Conservation (phyloP, 2,113 vertebrate genomes). For the Fulmarus glacialis region DNA sequence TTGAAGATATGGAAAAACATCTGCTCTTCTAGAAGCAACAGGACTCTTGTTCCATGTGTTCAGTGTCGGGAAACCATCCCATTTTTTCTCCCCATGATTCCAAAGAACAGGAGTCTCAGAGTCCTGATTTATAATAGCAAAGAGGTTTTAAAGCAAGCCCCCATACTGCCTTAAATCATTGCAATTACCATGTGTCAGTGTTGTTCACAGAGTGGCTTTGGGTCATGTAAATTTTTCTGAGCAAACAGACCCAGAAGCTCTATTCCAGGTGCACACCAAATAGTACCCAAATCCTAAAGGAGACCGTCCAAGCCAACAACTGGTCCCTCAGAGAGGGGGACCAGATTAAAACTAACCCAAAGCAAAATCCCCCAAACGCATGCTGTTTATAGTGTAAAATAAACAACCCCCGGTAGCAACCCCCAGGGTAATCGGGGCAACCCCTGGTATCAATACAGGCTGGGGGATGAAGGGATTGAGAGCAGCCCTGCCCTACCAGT, state of each 20-base stretch:
- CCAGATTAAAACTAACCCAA: neutral
- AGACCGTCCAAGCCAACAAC: neutral
- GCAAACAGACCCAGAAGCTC: neutral
- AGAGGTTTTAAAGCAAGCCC: neutral
- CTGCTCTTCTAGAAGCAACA: neutral
- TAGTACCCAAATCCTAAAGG: neutral
- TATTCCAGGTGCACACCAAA: neutral
- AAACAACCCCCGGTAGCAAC: too few species aligned
- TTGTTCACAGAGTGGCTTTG: neutral
- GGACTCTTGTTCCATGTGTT: neutral
- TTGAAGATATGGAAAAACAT: neutral
- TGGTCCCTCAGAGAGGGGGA: neutral
- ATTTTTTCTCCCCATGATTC: neutral
- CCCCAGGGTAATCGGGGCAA: too few species aligned
- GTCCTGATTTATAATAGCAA: neutral
- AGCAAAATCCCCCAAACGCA: neutral
- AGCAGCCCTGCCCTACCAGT: too few species aligned
- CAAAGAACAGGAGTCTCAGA: neutral
- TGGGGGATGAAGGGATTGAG: too few species aligned
- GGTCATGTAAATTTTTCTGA: neutral
- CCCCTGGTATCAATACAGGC: too few species aligned
- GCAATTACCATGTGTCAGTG: fast-evolving
- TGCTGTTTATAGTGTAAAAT: neutral
- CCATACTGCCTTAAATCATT: neutral
- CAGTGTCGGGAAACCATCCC: neutral